Evolutionary conservation across 2,797 vertebrate species (phyloP).

Genomic region (Melanotaenia pygmaea): DNA sequence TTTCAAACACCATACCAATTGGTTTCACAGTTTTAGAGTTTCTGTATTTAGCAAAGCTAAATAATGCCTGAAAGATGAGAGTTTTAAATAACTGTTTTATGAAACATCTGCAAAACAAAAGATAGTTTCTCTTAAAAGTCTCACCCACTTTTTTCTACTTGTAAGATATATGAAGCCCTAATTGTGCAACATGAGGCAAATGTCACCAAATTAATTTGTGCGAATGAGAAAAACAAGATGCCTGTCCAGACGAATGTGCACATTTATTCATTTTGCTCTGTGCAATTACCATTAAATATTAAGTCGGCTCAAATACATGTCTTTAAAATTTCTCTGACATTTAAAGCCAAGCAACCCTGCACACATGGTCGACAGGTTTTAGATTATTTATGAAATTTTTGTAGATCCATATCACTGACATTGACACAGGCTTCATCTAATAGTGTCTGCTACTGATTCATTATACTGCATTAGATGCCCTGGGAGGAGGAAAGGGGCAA

Average conservation of each 20-base stretch:
- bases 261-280: slow-evolving; percentile 42
- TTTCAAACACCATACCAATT: not conserved
- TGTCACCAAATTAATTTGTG: slow-evolving; percentile 13
- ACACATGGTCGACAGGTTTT: slow-evolving; percentile 41
- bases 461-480: slow-evolving; percentile 70
- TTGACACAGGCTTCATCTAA: slow-evolving; percentile 58
- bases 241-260: slow-evolving; percentile 29
- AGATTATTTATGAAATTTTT: slow-evolving; percentile 52
- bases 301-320: slow-evolving; percentile 22
- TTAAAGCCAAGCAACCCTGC: slow-evolving; percentile 30
- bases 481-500: slow-evolving; percentile 62
- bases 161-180: not conserved
- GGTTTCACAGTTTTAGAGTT: not conserved
- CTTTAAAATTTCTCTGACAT: slow-evolving; percentile 49
- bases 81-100: not conserved
- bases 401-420: slow-evolving; percentile 53
- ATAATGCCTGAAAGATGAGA: not conserved
- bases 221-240: slow-evolving; percentile 3
- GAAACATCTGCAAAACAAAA: not conserved
- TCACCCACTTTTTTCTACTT: too few relatives aligned
- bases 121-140: not conserved
- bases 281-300: slow-evolving; percentile 39
- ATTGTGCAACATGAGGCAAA: not conserved
- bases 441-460: slow-evolving; percentile 70
- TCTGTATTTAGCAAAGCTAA: not conserved